Evolutionary conservation across 1,140 invertebrate species (phyloP).

Genomic region (Pissodes strobi): DNA sequence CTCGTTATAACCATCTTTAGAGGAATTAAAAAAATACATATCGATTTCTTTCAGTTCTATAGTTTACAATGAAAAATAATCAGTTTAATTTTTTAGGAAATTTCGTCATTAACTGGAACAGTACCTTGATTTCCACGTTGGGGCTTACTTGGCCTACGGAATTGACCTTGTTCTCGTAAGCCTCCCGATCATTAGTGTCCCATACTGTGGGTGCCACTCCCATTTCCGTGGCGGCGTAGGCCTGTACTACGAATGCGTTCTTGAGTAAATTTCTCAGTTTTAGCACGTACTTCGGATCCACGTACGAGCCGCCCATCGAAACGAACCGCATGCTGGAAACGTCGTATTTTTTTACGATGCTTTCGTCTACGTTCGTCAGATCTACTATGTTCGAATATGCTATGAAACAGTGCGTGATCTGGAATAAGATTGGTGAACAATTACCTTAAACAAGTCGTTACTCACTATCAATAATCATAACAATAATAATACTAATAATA

Average conservation of each 20-base stretch:
- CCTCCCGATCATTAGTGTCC: not conserved
- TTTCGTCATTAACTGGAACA: too few relatives aligned
- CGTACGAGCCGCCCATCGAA: not conserved
- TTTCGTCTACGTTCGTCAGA: not conserved
- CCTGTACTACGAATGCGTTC: not conserved
- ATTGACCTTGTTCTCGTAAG: not conserved
- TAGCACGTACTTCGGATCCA: not conserved
- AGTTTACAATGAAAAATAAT: too few relatives aligned
- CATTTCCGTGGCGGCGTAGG: not conserved
- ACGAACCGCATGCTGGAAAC: not conserved
- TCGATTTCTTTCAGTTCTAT: too few relatives aligned
- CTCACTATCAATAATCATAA: too few relatives aligned
- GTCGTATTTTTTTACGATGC: not conserved
- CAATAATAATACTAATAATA: too few relatives aligned
- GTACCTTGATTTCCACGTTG: not conserved
- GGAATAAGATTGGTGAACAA: not conserved
- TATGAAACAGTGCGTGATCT: not conserved
- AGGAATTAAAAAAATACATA: too few relatives aligned
- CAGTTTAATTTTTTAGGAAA: too few relatives aligned
- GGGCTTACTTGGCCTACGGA: not conserved
- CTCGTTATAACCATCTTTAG: too few relatives aligned
- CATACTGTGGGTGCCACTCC: not conserved
- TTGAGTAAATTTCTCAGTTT: not conserved
- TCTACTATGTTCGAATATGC: not conserved
- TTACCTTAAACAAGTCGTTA: not conserved